Base-by-base conservation (phyloP, 1,140 invertebrate species). In the Gryon sp. region DNA sequence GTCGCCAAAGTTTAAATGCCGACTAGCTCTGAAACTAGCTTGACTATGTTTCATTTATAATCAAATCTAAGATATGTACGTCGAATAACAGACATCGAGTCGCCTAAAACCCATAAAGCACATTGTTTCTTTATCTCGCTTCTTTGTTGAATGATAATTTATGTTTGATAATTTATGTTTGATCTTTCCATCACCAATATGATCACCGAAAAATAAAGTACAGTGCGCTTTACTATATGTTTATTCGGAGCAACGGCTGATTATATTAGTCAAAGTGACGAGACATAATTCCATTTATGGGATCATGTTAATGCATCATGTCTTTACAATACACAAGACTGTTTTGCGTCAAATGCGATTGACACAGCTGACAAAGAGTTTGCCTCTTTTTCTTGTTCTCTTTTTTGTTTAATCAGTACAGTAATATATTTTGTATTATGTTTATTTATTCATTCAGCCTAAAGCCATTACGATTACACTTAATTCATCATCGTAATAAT, bases 71-170 rank as follows among this genome's bases (percentile, higher is more conserved):
- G 65, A 76, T 76, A 65, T 69, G 69, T 74, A 74, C 69, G 59
- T 76, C 36, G 59, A 68, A 52, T 69, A 69, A 69, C 59, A 62
- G 65, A 59, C 73, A 76, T 59, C 57, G 34, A 62, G 55, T 68
- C 41, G 45, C 36, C 50, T 78, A 76, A 72, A 76, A n/a, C n/a
- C 62, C 66, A 62, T 75, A 80, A 81, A 80, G 78, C 78, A 78
- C 73, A 70, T 50, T 28, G 15, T 41, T 60, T 76, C 59, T 76
- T 76, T 63, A 73, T 70, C 34, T 30, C 52, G 41, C n/a, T n/a
- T n/a, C n/a, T n/a, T n/a, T n/a, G n/a, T n/a, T n/a, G n/a, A n/a
- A n/a, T n/a, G n/a, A n/a, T n/a, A n/a, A n/a, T n/a, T n/a, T n/a
- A n/a, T n/a, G n/a, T n/a, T n/a, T 6, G 36, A 50, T 62, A 53